Conservation (phyloP, 64 coral and sea anemone genomes). For the Actinia equina region DNA sequence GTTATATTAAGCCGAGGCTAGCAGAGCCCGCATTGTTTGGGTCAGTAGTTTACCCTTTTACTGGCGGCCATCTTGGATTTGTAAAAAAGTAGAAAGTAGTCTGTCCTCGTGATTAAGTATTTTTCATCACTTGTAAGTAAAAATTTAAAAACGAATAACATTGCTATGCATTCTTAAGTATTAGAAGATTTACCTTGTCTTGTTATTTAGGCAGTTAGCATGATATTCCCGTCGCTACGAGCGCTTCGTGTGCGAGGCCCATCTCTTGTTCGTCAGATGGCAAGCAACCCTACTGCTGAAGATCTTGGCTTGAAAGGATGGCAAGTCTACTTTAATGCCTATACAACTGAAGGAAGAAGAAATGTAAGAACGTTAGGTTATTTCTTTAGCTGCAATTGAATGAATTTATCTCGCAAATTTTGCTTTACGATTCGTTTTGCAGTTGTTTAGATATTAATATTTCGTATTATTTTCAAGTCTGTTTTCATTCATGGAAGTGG, state of each 20-base stretch:
- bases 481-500: too few relatives aligned
- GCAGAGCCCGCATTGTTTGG: background rate
- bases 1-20: background rate
- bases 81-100: background rate
- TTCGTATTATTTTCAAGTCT: too few relatives aligned
- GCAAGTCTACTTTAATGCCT: conserved; percentile 32
- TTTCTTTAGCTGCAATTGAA: background rate
- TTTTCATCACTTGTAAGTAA: background rate
- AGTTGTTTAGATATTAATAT: too few relatives aligned
- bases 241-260: conserved; percentile 1
- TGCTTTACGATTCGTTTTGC: too few relatives aligned
- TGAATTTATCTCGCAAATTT: too few relatives aligned
- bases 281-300: conserved; percentile 23
- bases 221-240: conserved; percentile 19
- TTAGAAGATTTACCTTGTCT: background rate
- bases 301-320: conserved; percentile 23
- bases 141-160: background rate
- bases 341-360: conserved; percentile 25
- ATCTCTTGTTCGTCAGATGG: conserved; percentile 12
- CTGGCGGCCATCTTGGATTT: conserved; percentile 20
- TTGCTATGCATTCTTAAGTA: background rate
- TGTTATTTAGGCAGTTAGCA: background rate
- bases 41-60: background rate
- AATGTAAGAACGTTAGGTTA: background rate
- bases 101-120: background rate